Evolutionary conservation across 2,113 vertebrate species (phyloP), one percentile per base, ranked within the genome.

Genomic region (Acrocephalus arundinaceus): DNA sequence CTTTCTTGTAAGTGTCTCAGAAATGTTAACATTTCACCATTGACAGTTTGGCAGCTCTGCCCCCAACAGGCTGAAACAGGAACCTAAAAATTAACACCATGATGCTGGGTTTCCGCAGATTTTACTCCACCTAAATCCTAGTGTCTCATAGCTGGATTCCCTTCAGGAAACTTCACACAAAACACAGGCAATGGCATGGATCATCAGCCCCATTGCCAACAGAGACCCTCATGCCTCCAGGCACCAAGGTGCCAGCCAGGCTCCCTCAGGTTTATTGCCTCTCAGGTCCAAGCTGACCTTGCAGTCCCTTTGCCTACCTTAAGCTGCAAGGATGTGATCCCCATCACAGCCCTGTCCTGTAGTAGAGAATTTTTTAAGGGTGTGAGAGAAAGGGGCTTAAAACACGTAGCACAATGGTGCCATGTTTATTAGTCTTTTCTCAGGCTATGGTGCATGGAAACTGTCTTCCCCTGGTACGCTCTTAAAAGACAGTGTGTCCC

Each of bases 131-230:
- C 15, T 65, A 48, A 59, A 89, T 10, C 10, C 7, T 39, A 48
- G 15, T 0, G 0, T 43, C 17, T 25, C 31, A 57, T 8, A 65
- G 31, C 14, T 4, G 1, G 18, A 35, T 71, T 84, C 14, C 25
- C 33, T 51, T 75, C 13, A 58, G 59, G 67, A 66, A 83, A 57
- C 11, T 18, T 6, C 3, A 61, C 28, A 6, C 3, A 74, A 76
- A 77, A 15, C 49, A 62, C 20, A 43, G 24, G 37, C 8, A 77
- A 35, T 13, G 13, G 9, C 17, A 16, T 19, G 17, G 24, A 43
- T 74, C 5, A 1, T 41, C 72, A 66, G 10, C 28, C 37, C 9
- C 31, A 13, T 12, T 57, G 24, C 33, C 58, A 68, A 28, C 19
- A 58, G 30, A 68, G 20, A 30, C 13, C 11, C 10, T 79, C 35